Evolutionary conservation across 2,113 vertebrate species (phyloP), one percentile per base, ranked within the genome.

Genomic region (Mirounga angustirostris): DNA sequence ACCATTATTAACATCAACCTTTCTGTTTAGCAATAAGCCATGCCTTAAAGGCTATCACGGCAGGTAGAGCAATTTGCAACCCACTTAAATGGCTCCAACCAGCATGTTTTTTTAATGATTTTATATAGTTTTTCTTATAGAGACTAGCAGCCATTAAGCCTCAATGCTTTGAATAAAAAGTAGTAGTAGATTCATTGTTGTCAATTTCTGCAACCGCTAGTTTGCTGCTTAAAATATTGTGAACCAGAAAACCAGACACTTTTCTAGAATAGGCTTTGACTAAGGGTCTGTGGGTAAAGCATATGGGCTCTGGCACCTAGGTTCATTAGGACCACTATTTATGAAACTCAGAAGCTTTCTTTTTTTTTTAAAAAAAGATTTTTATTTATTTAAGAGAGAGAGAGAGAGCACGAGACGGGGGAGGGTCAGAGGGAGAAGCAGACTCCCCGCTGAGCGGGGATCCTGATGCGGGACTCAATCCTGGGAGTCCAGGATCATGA

Each of bases 1-100:
- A 9, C 86, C 86, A 73, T 76, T 63, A 96, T 91, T 82, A 88
- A 78, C n/a, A 85, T 61, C 59, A 67, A 56, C 76, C 26, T 85
- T 61, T 76, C 54, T 84, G 1, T 79, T 89, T 24, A 81, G 63
- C 67, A 92, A 69, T 40, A 81, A 91, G 59, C 11, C n/a, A 16
- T 61, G 36, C 1, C 33, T 50, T 54, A 59, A 61, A 26, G 28
- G 69, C 1, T 18, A 28, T 10, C 22, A 15, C 18, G 40, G 63
- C 36, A 84, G 58, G 26, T 1, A 71, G 15, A 80, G 36, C 26
- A 52, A 9, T 74, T 14, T 76, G 69, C 5, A 95, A 4, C n/a
- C 74, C 69, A 80, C 36, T 79, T 79, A 61, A 76, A 84, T 54
- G 71, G 50, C 43, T 94, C 33, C 26, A 87, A 91, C 16, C n/a